Evolutionary conservation across 2,888 invertebrate genomes (phyloP), one percentile per base, ranked within the genome.

Genomic region (Elegia similella): DNA sequence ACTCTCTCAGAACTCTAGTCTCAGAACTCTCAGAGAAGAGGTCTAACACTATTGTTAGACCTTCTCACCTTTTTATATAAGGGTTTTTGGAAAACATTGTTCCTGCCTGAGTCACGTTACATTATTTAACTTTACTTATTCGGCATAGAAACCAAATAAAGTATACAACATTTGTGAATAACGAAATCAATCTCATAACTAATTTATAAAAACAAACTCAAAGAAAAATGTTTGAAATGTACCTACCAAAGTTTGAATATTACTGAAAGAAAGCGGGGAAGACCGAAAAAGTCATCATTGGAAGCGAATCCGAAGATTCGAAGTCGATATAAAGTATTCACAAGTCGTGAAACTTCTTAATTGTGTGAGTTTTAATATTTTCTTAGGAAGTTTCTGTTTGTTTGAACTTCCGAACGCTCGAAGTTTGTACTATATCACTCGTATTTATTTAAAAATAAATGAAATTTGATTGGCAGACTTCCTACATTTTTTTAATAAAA

Each of bases 291-390:
- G 46, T 52, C 57, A 34, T 43, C 46, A 34, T 62, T 59, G 50
- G 54, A 57, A 62, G 61, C 57, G 48, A 56, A 58, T 63, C 60
- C 56, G 42, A 44, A 60, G 55, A 57, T 47, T 42, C 61, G 56
- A 58, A 56, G 60, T 57, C 47, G 56, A 59, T 61, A 55, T 55
- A 55, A 59, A 60, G 57, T 59, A 59, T 55, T 58, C 58, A 38
- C 15, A 55, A 61, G 57, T 59, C 16, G 30, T 42, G 52, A 52
- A 59, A 59, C 55, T 63, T 61, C 12, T 53, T 58, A 60, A 63
- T 63, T 61, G 60, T 57, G 60, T 44, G 47, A 63, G 54, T 63
- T 61, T 59, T 56, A 57, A 58, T 59, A 59, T 61, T 53, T 15
- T 50, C 56, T 42, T 56, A 34, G 43, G 23, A 42, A 23, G 44